Base-by-base conservation (phyloP, 1,140 invertebrate genomes). In the Paraescarpia echinospica region DNA sequence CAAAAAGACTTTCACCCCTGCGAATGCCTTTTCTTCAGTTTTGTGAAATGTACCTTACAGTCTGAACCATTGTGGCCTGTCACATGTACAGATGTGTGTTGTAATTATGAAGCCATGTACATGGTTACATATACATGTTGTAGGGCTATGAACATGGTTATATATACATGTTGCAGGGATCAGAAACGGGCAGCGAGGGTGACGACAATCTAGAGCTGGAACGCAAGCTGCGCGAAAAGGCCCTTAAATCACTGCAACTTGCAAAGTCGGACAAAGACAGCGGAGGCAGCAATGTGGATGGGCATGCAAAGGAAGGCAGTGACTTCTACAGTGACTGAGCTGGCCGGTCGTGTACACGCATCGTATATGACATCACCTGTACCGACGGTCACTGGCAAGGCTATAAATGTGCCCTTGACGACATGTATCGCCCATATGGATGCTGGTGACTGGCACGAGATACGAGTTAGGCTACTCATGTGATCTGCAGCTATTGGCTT, bases 161-260 rank as follows among this genome's bases (percentile, higher is more conserved):
- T 18, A 51, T 51, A 92, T n/a, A 27, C 12, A 14, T 88, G 33
- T 34, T 34, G 51, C 48, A 88, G 59, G 51, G 88, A 1, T 27
- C 33, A 35, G 77, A 89, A 33, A 89, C 41, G 34, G 88, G 89
- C n/a, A 90, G 51, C 12, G 89, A 92, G 34, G 89, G 31, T 8
- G 89, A 92, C 2, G 59, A 77, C 22, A 77, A 77, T 77, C 12
- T 77, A 18, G 91, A 93, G 89, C 91, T 93, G 2, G 93, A 93
- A 48, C 33, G 90, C 33, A 35, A 93, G 48, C 34, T 93, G 59
- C 91, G 93, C 6, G 91, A 93, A 41, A 93, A 93, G 33, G 93
- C 93, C n/a, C 91, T 93, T 14, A 48, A 92, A 9, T 93, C 93
- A 22, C 48, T 93, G 33, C 91, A 93, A 89, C 91, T 90, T 34